Conservation (phyloP, 2,888 invertebrate species). For the Chloromyia formosa region DNA sequence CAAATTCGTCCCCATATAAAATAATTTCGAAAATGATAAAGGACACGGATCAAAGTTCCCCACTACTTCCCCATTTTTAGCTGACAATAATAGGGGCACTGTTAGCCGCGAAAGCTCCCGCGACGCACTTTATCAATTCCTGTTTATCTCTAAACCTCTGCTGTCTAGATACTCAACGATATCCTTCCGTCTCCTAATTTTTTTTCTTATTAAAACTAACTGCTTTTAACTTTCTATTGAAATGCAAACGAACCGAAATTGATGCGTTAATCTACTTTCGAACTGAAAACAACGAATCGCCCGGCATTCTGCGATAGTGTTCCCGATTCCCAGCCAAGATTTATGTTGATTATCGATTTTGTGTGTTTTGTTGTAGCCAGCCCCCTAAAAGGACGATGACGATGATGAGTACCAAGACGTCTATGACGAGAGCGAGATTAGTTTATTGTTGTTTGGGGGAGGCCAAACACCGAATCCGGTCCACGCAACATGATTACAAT, state of each 20-base stretch:
- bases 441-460: background rate
- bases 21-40: too few relatives aligned
- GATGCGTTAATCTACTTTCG: constrained; percentile 33
- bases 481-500: constrained; percentile 28
- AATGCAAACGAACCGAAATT: constrained; percentile 41
- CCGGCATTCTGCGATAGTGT: background rate
- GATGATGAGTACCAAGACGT: too few relatives aligned
- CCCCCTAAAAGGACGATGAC: too few relatives aligned
- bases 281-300: constrained; percentile 18
- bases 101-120: background rate
- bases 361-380: background rate
- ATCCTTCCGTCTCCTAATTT: constrained; percentile 18
- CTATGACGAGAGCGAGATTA: background rate
- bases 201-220: constrained; percentile 12
- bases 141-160: too few relatives aligned
- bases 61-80: too few relatives aligned
- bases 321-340: constrained; percentile 13
- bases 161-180: background rate
- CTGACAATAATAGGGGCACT: too few relatives aligned
- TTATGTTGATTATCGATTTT: constrained; percentile 29
- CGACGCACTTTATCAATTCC: background rate
- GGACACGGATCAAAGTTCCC: too few relatives aligned
- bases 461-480: background rate
- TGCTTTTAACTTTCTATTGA: constrained; percentile 18
- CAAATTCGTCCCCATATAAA: too few relatives aligned